Conservation (phyloP, 37 sponge, comb jelly and placozoan genomes). For the Chondrilla cf. caribensis region DNA sequence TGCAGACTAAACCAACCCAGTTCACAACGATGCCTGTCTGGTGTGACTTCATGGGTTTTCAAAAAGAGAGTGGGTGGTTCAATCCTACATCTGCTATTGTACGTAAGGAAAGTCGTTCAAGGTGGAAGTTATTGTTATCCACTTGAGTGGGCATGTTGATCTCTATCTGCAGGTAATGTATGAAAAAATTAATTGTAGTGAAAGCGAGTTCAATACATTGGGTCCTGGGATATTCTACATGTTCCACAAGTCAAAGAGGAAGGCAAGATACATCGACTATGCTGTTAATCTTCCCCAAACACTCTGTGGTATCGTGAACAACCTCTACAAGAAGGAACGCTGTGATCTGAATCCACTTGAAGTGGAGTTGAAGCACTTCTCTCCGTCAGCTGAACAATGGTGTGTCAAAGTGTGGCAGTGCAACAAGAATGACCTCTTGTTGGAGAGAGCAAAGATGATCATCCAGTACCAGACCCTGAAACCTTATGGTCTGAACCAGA, state of each 20-base stretch:
- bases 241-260: constrained; percentile 8
- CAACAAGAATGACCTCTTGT: background rate
- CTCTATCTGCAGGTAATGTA: no score
- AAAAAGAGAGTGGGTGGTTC: constrained; percentile 3
- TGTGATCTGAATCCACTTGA: constrained; percentile 1
- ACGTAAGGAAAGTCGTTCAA: no score
- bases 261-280: background rate
- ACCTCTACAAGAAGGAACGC: constrained; percentile 7
- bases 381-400: background rate
- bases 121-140: no score
- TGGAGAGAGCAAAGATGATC: constrained; percentile 10
- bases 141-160: no score
- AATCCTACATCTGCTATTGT: background rate
- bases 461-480: background rate
- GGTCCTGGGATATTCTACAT: background rate
- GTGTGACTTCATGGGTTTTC: background rate
- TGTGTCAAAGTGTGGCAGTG: background rate
- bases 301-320: background rate
- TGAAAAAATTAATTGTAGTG: background rate
- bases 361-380: constrained; percentile 13
- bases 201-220: no score
- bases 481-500: background rate
- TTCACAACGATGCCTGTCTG: no score
- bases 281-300: background rate
- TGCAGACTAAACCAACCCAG: no score